Base-by-base conservation (phyloP, 1,140 invertebrate genomes). In the Caenorhabditis tropicalis region DNA sequence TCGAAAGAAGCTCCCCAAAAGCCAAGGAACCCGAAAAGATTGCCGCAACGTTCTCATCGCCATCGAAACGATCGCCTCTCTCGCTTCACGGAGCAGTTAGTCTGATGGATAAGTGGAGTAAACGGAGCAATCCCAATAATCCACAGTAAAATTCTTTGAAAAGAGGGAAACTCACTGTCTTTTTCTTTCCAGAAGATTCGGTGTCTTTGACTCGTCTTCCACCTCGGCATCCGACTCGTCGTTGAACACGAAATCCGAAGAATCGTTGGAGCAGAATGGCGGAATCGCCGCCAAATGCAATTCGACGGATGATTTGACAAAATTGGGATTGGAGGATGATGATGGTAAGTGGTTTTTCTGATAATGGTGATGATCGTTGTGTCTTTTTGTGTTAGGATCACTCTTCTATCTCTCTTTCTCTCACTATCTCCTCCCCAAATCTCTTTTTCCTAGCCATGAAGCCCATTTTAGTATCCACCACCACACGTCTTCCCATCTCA, bases 281-380 rank as follows among this genome's bases (percentile, higher is more conserved):
- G 70, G 58, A 29, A 58, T 80, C 6, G 83, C 83, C 0, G 83
- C 83, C 1, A 84, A 84, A 31, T 84, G 83, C 70, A 84, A 49
- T 43, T 84, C 83, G 15, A 39, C 46, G 2, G 83, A 84, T 19
- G 74, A 84, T 80, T 49, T 84, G n/a, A 51, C 82, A 10, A 74
- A 74, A 58, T 83, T 74, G 36, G 65, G 65, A 43, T 24, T 74
- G 19, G 65, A 74, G 43, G 65, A 74, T 31, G 65, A 74, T 43
- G 33, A 36, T 74, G 10, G 1, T n/a, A n/a, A n/a, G n/a, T n/a
- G n/a, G n/a, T n/a, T n/a, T n/a, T n/a, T n/a, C n/a, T n/a, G n/a
- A n/a, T n/a, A n/a, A n/a, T n/a, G n/a, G n/a, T n/a, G n/a, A 51
- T 5, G 0, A n/a, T 19, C 48, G 48, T 51, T 15, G 5, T 19